Base-by-base conservation (phyloP, 2,888 invertebrate genomes). In the Nemapogon koenigi region DNA sequence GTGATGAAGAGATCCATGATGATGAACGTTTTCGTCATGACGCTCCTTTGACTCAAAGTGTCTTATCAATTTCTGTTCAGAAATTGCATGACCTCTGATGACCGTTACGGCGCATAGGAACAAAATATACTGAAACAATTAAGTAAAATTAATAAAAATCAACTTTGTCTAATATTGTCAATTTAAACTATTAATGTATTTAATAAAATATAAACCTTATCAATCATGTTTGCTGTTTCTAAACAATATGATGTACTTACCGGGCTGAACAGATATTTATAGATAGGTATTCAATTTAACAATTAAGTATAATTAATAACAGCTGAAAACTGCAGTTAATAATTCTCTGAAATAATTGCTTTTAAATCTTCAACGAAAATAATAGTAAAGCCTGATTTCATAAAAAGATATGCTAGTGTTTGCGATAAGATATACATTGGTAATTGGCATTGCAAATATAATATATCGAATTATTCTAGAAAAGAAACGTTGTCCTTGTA, bases 1-100 rank as follows among this genome's bases (percentile, higher is more conserved):
- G 43, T 73, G 65, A 31, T 49, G 46, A 25, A 66, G 46, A 36
- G 63, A 58, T 6, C 61, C 62, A 35, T 63, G 54, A 41, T 62
- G 35, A 27, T 37, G 37, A 3, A 28, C 16, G n/a, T 28, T 13
- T n/a, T 14, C 19, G 15, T 35, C 13, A 16, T 10, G 6, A 14
- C n/a, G 56, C 22, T 52, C 50, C 4, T 52, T 44, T 37, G 53
- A 48, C 26, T 48, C 49, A 37, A 54, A 29, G 29, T 41, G 40
- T 31, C 39, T 48, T 30, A 52, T 47, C 13, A 69, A 43, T 42
- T 52, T 57, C 46, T 69, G 64, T 43, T 69, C 65, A 25, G 72
- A 69, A 43, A 52, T 48, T 14, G 62, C 64, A 27, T 53, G 53
- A 42, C 45, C 25, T 7, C 36, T 30, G 8, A 25, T 30, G 3